Conservation (phyloP, 2,888 invertebrate genomes). For the Artemia sp. region DNA sequence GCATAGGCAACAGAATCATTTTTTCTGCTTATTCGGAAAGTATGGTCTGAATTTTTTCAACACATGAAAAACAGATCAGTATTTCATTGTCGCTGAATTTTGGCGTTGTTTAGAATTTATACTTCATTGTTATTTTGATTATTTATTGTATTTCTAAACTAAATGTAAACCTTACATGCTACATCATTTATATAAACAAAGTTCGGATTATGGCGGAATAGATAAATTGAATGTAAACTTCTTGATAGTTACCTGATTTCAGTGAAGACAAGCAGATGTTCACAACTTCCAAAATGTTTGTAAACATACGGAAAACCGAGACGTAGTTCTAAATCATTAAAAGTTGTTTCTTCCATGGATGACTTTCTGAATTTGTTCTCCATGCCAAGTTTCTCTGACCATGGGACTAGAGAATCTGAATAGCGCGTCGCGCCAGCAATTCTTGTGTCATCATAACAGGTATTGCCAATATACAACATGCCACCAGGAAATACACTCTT, state of each 20-base stretch:
- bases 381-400: background rate
- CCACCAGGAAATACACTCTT: background rate
- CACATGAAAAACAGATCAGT: no score
- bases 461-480: constrained; percentile 9
- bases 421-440: background rate
- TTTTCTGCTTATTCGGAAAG: no score
- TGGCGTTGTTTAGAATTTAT: no score
- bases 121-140: no score
- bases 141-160: no score
- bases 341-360: constrained; percentile 40
- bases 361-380: constrained; percentile 35
- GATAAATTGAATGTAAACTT: no score
- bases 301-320: constrained; percentile 50
- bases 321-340: constrained; percentile 39
- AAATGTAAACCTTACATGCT: no score
- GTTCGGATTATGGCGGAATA: no score
- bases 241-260: constrained; percentile 17
- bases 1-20: no score
- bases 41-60: no score
- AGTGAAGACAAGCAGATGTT: constrained; percentile 33
- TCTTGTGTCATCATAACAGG: background rate
- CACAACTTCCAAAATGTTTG: constrained; percentile 39
- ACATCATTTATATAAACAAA: no score
- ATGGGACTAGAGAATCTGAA: background rate
- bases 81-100: no score